Evolutionary conservation across 1,140 invertebrate genomes (phyloP), one percentile per base, ranked within the genome.

Genomic region (Drosophila subobscura): DNA sequence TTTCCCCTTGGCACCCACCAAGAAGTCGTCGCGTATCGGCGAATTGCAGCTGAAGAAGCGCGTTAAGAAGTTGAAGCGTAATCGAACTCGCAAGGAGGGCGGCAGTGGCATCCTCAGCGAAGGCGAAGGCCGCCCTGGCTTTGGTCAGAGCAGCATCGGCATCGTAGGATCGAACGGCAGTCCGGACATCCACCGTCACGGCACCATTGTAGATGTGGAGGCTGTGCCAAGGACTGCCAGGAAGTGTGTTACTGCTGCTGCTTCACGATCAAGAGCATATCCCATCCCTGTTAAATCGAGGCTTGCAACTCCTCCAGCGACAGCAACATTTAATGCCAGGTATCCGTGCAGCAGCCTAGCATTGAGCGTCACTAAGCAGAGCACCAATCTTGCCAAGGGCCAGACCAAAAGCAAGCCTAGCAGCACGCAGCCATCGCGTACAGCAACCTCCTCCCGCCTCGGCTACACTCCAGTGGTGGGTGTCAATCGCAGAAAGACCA

Each of bases 61-160:
- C 10, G 49, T 64, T 0, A 86, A 89, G 54, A 89, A 80, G 44
- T 51, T 74, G 22, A 85, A 85, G 40, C 49, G 47, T 2, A 68
- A 27, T 45, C 80, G 50, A 42, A 22, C 51, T 4, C 67, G 60
- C 3, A 27, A 46, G 12, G 45, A 75, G 40, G 65, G 59, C 53
- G 56, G 44, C 23, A 70, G 41, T 42, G 75, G 49, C 23, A 40
- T 42, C 23, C 20, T 44, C 16, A 73, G 42, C 57, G 65, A 41
- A 53, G 41, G 42, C 57, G 65, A 41, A 53, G 41, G 25, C 47
- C 12, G 29, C 44, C 4, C 8, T 25, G 8, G n/a, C 33, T 37
- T 4, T 37, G 33, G 33, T n/a, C 14, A 23, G 2, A 40, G 33
- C 40, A 14, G 3, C 20, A 37, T 16, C 8, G 23, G 10, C n/a